A percentile compares a stretch with the other conserved stretches of the same genome.
phyloP scores from a whole-genome alignment of 2,797 vertebrate species.

The Scarus forsteni region DNA sequence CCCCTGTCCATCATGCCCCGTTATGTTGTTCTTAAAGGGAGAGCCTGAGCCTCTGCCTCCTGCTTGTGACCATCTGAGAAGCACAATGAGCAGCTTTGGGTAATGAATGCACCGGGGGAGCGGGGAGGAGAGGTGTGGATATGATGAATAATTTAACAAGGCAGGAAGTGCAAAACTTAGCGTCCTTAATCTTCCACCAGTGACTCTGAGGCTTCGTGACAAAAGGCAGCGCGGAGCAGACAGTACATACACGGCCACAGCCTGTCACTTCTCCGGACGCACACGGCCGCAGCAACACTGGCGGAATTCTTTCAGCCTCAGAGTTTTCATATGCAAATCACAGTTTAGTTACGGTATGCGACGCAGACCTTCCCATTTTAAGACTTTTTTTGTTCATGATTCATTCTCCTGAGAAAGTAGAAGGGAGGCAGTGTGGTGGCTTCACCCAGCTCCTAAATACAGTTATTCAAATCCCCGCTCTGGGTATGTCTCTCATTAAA shows the following conservation, averaged over 20 bases:
- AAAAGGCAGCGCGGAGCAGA: constrained; percentile 68
- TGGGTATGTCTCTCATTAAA: constrained; percentile 78
- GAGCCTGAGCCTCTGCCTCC: constrained; percentile 58
- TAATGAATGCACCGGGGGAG: constrained; percentile 56
- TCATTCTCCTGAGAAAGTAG: constrained; percentile 81
- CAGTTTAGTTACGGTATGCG: constrained; percentile 89
- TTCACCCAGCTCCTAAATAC: constrained; percentile 78
- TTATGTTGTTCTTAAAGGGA: constrained; percentile 55
- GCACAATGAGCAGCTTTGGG: constrained; percentile 71
- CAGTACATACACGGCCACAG: constrained; percentile 67
- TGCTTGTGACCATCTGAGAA: constrained; percentile 58
- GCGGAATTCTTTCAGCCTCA: constrained; percentile 82
- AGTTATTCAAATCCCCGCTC: constrained; percentile 79
- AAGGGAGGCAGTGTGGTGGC: constrained; percentile 69
- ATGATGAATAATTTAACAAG: constrained; percentile 77
- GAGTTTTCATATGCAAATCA: constrained; percentile 90
- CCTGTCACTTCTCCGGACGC: constrained; percentile 79
- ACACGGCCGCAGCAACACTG: constrained; percentile 79
- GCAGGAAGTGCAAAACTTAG: constrained; percentile 44
- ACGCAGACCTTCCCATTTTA: constrained; percentile 87
- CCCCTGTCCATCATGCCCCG: constrained; percentile 49
- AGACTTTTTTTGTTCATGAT: constrained; percentile 84
- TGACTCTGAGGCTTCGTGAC: constrained; percentile 70
- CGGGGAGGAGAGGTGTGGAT: constrained; percentile 57
- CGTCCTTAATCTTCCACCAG: constrained; percentile 72